Conservation (phyloP, 2,888 invertebrate species). For the Drosophila barbarae region DNA sequence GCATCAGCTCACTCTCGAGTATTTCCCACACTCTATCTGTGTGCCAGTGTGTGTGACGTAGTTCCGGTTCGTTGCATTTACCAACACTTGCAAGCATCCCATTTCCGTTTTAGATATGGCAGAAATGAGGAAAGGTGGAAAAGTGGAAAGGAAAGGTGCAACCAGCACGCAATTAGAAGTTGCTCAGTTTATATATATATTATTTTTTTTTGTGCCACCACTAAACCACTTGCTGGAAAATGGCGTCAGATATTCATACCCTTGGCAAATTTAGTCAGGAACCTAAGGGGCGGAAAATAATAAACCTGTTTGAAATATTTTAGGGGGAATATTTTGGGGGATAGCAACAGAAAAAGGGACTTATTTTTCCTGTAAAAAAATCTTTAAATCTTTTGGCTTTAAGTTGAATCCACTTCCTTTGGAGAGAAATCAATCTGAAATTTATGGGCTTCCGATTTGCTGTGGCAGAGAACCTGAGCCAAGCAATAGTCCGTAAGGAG, state of each 20-base stretch:
- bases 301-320: neutral
- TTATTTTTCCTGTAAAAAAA: neutral
- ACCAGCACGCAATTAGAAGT: conserved; percentile 56
- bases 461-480: neutral
- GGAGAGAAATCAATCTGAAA: conserved; percentile 59
- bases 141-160: conserved; percentile 20
- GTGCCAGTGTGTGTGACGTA: conserved; percentile 27
- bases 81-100: conserved; percentile 35
- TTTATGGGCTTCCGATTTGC: conserved; percentile 49
- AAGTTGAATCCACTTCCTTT: neutral
- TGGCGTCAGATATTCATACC: neutral
- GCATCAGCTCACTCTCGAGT: conserved; percentile 63
- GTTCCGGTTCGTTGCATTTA: conserved; percentile 40
- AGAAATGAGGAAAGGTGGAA: conserved; percentile 4
- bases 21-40: conserved; percentile 34
- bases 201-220: neutral
- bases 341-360: neutral
- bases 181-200: conserved; percentile 40
- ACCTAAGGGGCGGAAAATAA: neutral
- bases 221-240: conserved; percentile 10
- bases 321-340: neutral
- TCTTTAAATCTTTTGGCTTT: neutral
- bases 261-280: neutral
- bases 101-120: conserved; percentile 20
- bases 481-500: conserved; percentile 2